Conservation (phyloP, 2,113 vertebrate species). For the Platichthys stellatus region DNA sequence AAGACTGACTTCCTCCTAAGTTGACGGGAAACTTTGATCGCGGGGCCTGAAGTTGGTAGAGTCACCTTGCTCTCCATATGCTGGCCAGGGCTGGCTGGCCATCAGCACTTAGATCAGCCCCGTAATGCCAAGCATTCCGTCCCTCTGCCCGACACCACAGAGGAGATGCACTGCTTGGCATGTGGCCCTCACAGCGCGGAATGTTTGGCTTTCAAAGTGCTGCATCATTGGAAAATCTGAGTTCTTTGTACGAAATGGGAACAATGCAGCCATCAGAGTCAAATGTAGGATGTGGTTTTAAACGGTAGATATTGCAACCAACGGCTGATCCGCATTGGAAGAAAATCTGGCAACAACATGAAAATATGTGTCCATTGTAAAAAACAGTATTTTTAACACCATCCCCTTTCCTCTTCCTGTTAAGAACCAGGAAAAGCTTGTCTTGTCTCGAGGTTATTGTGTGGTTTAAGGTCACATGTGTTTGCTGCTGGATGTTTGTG, state of each 20-base stretch:
- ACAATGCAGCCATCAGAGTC: conserved; percentile 40
- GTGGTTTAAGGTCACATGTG: conserved; percentile 38
- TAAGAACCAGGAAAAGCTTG: conserved; percentile 24
- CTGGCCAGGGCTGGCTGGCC: conserved; percentile 65
- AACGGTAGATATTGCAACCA: background rate
- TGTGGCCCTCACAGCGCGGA: conserved; percentile 49
- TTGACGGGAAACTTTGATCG: conserved; percentile 57
- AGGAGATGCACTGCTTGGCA: conserved; percentile 67
- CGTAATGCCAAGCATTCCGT: conserved; percentile 44
- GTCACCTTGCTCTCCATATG: conserved; percentile 75
- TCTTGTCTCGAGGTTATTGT: conserved; percentile 26
- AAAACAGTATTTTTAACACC: background rate
- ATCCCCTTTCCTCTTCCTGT: conserved; percentile 43
- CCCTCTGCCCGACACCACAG: conserved; percentile 39
- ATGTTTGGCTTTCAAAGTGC: conserved; percentile 59
- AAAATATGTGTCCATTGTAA: background rate
- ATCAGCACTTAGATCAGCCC: conserved; percentile 59
- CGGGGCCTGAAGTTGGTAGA: conserved; percentile 58
- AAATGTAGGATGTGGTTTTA: conserved; percentile 39
- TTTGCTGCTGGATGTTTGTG: conserved; percentile 6
- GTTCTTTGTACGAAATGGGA: conserved; percentile 26
- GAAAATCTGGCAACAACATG: conserved; percentile 24
- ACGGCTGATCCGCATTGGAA: conserved; percentile 10
- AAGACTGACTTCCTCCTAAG: conserved; percentile 35
- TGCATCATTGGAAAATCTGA: conserved; percentile 60